phyloP scores from a whole-genome alignment of 2,888 invertebrate genomes.

The Drosophila eohydei region DNA sequence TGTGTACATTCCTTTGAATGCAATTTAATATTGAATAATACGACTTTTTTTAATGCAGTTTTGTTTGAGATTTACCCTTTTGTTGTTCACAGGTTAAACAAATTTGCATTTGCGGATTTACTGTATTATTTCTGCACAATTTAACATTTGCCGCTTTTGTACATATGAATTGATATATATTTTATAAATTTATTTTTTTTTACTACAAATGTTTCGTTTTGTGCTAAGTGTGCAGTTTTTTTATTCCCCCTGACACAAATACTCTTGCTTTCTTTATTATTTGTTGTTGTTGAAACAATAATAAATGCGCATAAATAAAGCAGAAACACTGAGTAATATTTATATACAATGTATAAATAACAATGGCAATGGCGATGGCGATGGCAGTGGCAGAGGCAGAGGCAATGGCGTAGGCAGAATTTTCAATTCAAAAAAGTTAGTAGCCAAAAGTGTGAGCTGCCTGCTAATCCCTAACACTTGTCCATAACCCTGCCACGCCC shows the following conservation, averaged over 20 bases:
- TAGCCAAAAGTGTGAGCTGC: slow-evolving; percentile 11
- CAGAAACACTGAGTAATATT: slow-evolving; percentile 18
- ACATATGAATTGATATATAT: slow-evolving; percentile 8
- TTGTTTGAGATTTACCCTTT: slow-evolving; percentile 18
- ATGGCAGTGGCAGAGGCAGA: slow-evolving; percentile 11
- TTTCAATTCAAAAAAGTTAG: slow-evolving; percentile 4
- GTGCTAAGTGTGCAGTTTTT: slow-evolving; percentile 16
- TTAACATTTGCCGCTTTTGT: slow-evolving; percentile 24
- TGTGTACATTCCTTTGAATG: neutral
- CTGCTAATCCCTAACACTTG: slow-evolving; percentile 26
- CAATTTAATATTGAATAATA: slow-evolving; percentile 14
- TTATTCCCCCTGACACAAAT: slow-evolving; percentile 28
- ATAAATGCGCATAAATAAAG: slow-evolving; percentile 25
- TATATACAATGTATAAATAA: slow-evolving; percentile 26
- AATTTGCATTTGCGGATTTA: slow-evolving; percentile 27
- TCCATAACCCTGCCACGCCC: slow-evolving; percentile 8
- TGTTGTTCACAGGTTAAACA: slow-evolving; percentile 11
- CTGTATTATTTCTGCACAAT: slow-evolving; percentile 38
- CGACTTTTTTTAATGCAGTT: neutral
- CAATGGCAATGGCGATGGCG: slow-evolving; percentile 14
- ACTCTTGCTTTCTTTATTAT: slow-evolving; percentile 20
- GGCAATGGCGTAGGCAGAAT: slow-evolving; percentile 22
- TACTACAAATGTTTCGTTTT: slow-evolving; percentile 11
- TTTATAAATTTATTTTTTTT: neutral
- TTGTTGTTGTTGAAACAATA: slow-evolving; percentile 24